Conservation (phyloP, 2,113 vertebrate species). For the Patagioenas fasciata region DNA sequence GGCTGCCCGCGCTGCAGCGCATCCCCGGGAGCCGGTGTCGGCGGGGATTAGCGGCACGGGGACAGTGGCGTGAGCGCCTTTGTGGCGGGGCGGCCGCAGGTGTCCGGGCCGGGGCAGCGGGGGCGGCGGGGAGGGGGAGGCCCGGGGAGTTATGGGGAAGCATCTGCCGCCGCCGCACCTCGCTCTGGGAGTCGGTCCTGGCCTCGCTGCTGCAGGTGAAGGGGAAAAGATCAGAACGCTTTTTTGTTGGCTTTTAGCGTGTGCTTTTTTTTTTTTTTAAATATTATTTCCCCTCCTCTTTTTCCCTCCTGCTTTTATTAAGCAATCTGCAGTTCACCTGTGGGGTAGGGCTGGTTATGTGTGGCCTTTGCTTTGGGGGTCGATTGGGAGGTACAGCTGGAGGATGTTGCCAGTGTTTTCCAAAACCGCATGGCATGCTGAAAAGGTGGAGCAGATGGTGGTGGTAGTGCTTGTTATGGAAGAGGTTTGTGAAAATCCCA, state of each 20-base stretch:
- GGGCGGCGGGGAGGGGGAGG: neutral
- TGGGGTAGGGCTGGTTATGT: neutral
- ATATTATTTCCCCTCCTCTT: neutral
- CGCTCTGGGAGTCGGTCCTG: neutral
- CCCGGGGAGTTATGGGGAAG: neutral
- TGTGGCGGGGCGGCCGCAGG: neutral
- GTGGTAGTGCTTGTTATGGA: neutral
- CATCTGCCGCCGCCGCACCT: no score
- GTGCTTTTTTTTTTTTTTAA: no score
- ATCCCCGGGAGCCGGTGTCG: neutral
- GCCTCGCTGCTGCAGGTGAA: neutral
- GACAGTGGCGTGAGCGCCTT: neutral
- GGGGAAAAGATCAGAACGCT: neutral
- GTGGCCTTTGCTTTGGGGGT: slow-evolving; percentile 50
- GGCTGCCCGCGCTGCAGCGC: neutral
- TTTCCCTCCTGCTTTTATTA: fast-evolving
- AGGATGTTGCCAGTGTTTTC: neutral
- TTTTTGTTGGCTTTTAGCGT: neutral
- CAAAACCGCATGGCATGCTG: slow-evolving; percentile 3
- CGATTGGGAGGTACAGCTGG: neutral
- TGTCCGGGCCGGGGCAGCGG: neutral
- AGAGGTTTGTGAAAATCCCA: slow-evolving; percentile 19
- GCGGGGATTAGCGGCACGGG: neutral
- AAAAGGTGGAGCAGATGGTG: slow-evolving; percentile 49
- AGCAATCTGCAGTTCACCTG: neutral